Evolutionary conservation across 2,797 vertebrate genomes (phyloP), one percentile per base, ranked within the genome.

Genomic region (Pseudocheirus occidentalis): DNA sequence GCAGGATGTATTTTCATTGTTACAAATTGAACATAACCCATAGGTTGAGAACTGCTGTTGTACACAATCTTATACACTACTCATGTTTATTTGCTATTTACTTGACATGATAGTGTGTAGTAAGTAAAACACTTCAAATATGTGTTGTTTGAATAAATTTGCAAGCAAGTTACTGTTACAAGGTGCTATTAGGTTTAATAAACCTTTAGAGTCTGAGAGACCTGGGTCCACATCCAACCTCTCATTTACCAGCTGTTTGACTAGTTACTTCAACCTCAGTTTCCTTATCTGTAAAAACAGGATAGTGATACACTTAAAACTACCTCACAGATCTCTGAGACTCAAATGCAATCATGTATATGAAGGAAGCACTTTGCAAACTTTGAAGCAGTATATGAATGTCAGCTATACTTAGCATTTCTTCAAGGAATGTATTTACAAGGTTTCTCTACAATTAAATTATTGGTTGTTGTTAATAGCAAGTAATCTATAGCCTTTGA

Each of bases 11-110:
- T n/a, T n/a, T n/a, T n/a, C n/a, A n/a, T n/a, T n/a, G n/a, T n/a
- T n/a, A n/a, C n/a, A n/a, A n/a, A n/a, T n/a, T n/a, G n/a, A n/a
- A n/a, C n/a, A n/a, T n/a, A n/a, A n/a, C n/a, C n/a, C n/a, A n/a
- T n/a, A n/a, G n/a, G n/a, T n/a, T n/a, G n/a, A n/a, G n/a, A n/a
- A n/a, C n/a, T n/a, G n/a, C n/a, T 93, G 56, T 46, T 55, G 57
- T 31, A 56, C 95, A 12, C 92, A 31, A 6, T 93, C 97, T 40
- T 81, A 40, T 92, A 94, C 95, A 96, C 90, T 97, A 97, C 66
- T 95, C 97, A 21, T n/a, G 94, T 57, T 34, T 92, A 93, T 92
- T 14, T 94, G 14, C 50, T 96, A 87, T 46, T 87, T 87, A 46
- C 9, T 9, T 87, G 21, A 21, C 40, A 92, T 40, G 34, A 2